A percentile compares a stretch with the other conserved stretches of the same genome.
Conservation (phyloP, 1,140 invertebrate species). For the Lysiphlebus fabarum region DNA sequence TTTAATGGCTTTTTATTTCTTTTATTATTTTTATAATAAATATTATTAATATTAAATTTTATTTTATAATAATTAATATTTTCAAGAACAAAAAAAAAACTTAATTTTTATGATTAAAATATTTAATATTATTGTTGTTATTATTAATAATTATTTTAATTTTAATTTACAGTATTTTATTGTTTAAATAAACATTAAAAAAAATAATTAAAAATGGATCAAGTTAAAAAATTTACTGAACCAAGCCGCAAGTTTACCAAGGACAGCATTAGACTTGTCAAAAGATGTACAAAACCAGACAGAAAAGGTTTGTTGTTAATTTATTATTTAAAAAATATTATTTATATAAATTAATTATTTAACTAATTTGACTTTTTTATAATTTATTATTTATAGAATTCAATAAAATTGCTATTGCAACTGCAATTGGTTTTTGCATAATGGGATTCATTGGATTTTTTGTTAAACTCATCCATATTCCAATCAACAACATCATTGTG, state of each 20-base stretch:
- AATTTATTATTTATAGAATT: conserved; percentile 76
- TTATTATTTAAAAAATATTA: conserved; percentile 1
- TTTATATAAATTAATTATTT: neutral
- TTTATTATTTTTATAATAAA: no score
- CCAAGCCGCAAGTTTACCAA: conserved; percentile 95
- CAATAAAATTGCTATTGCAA: conserved; percentile 99
- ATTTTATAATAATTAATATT: no score
- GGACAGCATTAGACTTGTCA: conserved; percentile 95
- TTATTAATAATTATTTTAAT: no score
- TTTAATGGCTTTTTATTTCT: no score
- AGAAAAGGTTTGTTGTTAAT: conserved; percentile 76
- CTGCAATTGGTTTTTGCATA: conserved; percentile 98
- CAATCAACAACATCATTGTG: conserved; percentile 99
- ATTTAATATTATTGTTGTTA: no score
- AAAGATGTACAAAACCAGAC: conserved; percentile 99
- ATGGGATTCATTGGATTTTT: conserved; percentile 99
- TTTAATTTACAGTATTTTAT: no score
- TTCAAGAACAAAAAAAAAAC: no score
- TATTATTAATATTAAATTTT: no score
- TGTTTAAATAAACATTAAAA: neutral
- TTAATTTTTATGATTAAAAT: no score
- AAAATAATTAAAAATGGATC: conserved; percentile 75
- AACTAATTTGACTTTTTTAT: conserved; percentile 14
- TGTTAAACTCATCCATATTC: conserved; percentile 99
- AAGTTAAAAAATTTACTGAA: conserved; percentile 91